Conservation (phyloP, 2,888 invertebrate species). For the Rhabditoides inermis region DNA sequence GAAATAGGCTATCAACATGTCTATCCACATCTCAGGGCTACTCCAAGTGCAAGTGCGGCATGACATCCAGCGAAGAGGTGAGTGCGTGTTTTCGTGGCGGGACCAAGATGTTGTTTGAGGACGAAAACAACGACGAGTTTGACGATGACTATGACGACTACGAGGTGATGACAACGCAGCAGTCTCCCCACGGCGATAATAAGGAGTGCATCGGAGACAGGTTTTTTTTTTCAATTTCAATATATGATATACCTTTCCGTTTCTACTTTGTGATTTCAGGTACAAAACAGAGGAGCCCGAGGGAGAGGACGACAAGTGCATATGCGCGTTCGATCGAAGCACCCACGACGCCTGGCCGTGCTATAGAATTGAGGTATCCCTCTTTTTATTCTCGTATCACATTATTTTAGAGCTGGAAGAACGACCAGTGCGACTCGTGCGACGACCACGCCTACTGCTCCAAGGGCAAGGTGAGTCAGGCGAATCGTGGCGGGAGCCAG, state of each 20-base stretch:
- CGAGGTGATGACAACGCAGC: slow-evolving; percentile 7
- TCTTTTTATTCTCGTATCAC: no score
- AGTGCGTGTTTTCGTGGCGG: no score
- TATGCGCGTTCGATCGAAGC: slow-evolving; percentile 43
- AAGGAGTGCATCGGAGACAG: no score
- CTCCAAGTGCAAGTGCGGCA: no score
- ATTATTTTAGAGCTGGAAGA: slow-evolving; percentile 25
- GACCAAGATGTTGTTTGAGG: not conserved
- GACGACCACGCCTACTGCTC: slow-evolving; percentile 28
- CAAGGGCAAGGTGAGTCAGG: no score
- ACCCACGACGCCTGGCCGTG: slow-evolving; percentile 34
- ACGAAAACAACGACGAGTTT: slow-evolving; percentile 9
- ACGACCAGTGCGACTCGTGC: slow-evolving; percentile 25
- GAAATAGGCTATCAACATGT: no score
- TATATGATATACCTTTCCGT: not conserved
- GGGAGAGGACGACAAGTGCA: slow-evolving; percentile 31
- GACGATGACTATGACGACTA: slow-evolving; percentile 5
- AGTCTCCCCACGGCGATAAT: no score
- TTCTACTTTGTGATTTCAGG: slow-evolving; percentile 18
- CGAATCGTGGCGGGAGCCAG: no score
- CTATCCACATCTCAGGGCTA: no score
- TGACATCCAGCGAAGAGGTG: no score
- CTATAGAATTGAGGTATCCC: slow-evolving; percentile 17
- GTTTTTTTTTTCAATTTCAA: no score
- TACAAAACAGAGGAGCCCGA: slow-evolving; percentile 32